Evolutionary conservation across 2,797 vertebrate species (phyloP).

Genomic region (Carcharodon carcharias): DNA sequence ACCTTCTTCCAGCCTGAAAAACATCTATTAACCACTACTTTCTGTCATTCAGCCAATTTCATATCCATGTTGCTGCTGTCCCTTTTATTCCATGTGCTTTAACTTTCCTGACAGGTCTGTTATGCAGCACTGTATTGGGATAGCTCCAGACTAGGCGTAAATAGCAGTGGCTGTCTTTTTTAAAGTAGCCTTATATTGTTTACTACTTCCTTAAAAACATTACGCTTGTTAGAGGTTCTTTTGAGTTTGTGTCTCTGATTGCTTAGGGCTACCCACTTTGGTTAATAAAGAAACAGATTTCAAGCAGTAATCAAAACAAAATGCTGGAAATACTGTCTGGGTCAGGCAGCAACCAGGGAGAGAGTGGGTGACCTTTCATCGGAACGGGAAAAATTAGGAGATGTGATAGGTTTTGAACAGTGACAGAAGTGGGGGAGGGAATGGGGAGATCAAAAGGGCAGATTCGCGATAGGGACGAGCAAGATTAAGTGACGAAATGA

Average conservation of each 20-base stretch:
- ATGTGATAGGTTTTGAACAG: not conserved
- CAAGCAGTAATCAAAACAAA: not conserved
- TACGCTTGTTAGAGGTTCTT: not conserved
- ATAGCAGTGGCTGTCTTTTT: not conserved
- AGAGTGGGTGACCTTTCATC: too few relatives aligned
- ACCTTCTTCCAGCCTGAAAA: too few relatives aligned
- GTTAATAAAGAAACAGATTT: not conserved
- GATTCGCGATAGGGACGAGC: too few relatives aligned
- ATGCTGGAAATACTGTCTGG: not conserved
- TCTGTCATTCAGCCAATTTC: too few relatives aligned
- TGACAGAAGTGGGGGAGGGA: too few relatives aligned
- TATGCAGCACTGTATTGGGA: not conserved
- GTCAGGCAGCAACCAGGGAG: not conserved
- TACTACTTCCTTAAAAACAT: not conserved
- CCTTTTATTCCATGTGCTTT: too few relatives aligned
- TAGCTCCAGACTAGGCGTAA: not conserved
- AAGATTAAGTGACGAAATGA: too few relatives aligned
- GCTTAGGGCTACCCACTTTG: not conserved
- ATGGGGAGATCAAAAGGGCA: not conserved
- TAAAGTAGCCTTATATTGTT: too few relatives aligned
- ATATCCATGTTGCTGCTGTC: too few relatives aligned
- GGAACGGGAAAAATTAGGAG: not conserved
- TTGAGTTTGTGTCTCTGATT: not conserved
- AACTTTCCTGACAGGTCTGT: too few relatives aligned
- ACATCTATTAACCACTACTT: too few relatives aligned